Conservation (phyloP, 2,797 vertebrate species). For the Siniperca undulata region DNA sequence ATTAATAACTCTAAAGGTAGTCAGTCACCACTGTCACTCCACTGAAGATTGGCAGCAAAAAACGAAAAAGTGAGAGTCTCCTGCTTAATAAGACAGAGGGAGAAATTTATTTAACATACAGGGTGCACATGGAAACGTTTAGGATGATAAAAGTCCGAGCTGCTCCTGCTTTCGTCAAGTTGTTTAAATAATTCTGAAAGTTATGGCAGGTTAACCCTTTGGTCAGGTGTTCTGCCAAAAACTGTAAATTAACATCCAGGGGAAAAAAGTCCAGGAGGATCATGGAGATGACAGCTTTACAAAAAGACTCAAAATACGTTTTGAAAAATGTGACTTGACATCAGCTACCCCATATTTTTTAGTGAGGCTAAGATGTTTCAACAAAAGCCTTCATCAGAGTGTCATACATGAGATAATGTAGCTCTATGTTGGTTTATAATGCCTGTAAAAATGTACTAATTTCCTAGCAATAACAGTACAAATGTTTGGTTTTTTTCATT, state of each 20-base stretch:
- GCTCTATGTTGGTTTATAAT: not conserved
- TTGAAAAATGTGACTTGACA: not conserved
- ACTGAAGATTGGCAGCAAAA: slow-evolving; percentile 12
- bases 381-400: slow-evolving; percentile 41
- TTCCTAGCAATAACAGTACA: not conserved
- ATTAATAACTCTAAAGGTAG: slow-evolving; percentile 3
- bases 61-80: not conserved
- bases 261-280: not conserved
- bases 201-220: not conserved
- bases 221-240: not conserved
- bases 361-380: slow-evolving; percentile 15
- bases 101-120: slow-evolving; percentile 14
- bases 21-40: not conserved
- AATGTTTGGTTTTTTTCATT: not conserved
- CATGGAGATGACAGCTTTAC: not conserved
- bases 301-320: not conserved
- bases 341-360: not conserved
- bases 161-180: not conserved
- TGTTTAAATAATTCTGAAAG: not conserved
- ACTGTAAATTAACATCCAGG: not conserved
- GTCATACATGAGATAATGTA: not conserved
- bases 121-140: slow-evolving; percentile 7
- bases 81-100: slow-evolving; percentile 4
- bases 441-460: not conserved
- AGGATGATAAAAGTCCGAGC: not conserved